A percentile compares a stretch with the other conserved stretches of the same genome.
These are phyloP conservation scores for Meloidogyne hapla DNA, from an alignment of 1,140 invertebrate species.

Conservation along the genomic window DNA sequence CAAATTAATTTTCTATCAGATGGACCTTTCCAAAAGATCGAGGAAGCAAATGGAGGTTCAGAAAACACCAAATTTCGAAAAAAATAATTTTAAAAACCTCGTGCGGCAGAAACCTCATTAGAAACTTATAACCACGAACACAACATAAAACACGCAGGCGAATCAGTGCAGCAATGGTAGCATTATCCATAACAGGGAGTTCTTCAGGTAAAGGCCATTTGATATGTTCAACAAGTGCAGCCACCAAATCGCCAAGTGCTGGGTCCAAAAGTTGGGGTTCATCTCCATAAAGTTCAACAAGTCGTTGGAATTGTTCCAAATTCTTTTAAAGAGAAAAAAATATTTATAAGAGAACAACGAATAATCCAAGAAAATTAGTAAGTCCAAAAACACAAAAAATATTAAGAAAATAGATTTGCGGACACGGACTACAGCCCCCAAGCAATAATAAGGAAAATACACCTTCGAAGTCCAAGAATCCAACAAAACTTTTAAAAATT, in stretches of 20 bases:
- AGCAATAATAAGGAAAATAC: background rate
- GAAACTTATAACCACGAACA: constrained; percentile 33
- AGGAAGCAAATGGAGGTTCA: background rate
- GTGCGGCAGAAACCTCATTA: constrained; percentile 38
- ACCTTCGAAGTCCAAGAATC: too few relatives aligned
- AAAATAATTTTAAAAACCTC: constrained; percentile 23
- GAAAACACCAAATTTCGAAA: too few relatives aligned
- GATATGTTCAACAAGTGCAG: constrained; percentile 10
- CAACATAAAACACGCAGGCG: constrained; percentile 26
- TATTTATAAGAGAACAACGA: background rate
- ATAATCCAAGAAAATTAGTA: background rate
- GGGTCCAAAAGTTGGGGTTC: constrained; percentile 38
- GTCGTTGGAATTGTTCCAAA: constrained; percentile 33
- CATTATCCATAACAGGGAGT: constrained; percentile 6
- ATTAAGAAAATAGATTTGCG: too few relatives aligned
- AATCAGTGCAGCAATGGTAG: constrained; percentile 14
- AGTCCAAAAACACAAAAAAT: too few relatives aligned
- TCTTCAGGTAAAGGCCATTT: constrained; percentile 8
- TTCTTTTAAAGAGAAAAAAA: constrained; percentile 28
- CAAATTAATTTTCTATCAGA: too few relatives aligned
- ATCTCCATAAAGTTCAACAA: constrained; percentile 31
- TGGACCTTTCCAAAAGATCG: too few relatives aligned
- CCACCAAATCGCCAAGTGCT: constrained; percentile 18
- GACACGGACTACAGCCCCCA: background rate
- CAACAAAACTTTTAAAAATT: background rate